Conservation (phyloP, 2,888 invertebrate species). For the Acleris sparsana region DNA sequence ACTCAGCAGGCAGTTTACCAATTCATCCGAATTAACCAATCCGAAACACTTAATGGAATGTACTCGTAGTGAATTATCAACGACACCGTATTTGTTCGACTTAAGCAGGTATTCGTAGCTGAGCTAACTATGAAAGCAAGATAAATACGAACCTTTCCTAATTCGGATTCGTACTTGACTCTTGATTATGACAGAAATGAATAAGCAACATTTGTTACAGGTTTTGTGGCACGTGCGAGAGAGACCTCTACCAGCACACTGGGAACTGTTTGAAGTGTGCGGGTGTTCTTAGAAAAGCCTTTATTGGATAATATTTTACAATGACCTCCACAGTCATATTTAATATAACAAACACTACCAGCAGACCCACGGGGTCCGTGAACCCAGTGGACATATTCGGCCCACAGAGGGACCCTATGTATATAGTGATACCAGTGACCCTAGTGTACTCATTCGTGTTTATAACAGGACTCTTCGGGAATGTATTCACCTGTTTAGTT, state of each 20-base stretch:
- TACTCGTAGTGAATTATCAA: no score
- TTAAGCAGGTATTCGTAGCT: no score
- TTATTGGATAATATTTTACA: neutral
- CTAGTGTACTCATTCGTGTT: slow-evolving; percentile 91
- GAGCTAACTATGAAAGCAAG: no score
- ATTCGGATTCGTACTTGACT: no score
- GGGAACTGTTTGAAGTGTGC: neutral
- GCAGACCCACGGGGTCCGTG: slow-evolving; percentile 46
- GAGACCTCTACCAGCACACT: neutral
- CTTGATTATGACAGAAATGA: no score
- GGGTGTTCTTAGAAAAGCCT: neutral
- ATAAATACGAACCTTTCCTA: no score
- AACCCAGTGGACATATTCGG: slow-evolving; percentile 68
- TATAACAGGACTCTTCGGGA: slow-evolving; percentile 90
- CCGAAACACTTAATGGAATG: no score
- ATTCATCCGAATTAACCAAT: no score
- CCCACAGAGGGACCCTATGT: slow-evolving; percentile 81
- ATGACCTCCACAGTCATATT: slow-evolving; percentile 13
- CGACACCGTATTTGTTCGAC: no score
- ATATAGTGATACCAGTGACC: slow-evolving; percentile 88
- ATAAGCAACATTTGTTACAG: slow-evolving; percentile 19
- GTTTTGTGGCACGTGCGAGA: neutral
- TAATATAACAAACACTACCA: slow-evolving; percentile 39
- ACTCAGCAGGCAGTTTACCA: no score
- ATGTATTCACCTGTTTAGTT: slow-evolving; percentile 92